Evolutionary conservation across 92 coral and sea anemone genomes (phyloP).

Genomic region (Umimayanthus chanpuru): DNA sequence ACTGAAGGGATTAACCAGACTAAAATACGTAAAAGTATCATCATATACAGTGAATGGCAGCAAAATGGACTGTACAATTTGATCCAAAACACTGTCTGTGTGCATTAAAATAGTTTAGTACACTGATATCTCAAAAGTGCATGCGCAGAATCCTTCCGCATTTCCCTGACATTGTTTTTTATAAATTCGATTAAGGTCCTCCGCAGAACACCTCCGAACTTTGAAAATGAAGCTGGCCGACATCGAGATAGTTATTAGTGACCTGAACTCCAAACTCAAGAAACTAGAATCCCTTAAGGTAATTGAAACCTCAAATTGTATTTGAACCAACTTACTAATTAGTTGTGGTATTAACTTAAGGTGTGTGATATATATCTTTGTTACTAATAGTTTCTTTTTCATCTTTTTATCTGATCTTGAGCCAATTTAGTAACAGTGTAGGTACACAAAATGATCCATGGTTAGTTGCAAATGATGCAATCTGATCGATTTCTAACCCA

Average conservation of each 20-base stretch:
- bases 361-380: too few species aligned
- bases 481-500: too few species aligned
- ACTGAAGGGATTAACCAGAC: too few species aligned
- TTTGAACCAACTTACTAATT: background rate
- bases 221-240: conserved; percentile 7
- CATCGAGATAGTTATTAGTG: background rate
- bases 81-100: too few species aligned
- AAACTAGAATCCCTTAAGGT: background rate
- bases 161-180: background rate
- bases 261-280: background rate
- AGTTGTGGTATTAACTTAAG: background rate
- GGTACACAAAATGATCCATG: too few species aligned
- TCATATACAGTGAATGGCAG: too few species aligned
- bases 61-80: too few species aligned
- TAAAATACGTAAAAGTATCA: too few species aligned
- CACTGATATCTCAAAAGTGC: too few species aligned
- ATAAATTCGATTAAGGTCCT: background rate
- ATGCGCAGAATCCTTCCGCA: background rate
- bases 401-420: background rate
- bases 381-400: too few species aligned
- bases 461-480: background rate
- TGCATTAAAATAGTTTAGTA: background rate
- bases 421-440: background rate
- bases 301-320: background rate
- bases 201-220: conserved; percentile 10